Evolutionary conservation across 2,888 invertebrate genomes (phyloP).

Genomic region (Apodemia duryi): DNA sequence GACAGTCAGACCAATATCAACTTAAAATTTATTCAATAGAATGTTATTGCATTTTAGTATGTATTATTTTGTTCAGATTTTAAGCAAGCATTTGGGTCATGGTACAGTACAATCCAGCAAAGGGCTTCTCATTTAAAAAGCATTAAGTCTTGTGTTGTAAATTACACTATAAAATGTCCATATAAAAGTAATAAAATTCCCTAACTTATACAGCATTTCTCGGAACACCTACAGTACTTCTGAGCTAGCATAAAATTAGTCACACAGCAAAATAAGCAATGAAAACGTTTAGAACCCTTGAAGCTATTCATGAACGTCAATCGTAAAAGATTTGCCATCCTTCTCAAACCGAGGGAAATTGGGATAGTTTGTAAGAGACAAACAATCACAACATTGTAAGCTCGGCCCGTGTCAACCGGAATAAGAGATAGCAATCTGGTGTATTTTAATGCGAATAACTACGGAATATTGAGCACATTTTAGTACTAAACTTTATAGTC

Average conservation of each 20-base stretch:
- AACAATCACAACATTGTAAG: slow-evolving; percentile 55
- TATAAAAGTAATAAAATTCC: slow-evolving; percentile 37
- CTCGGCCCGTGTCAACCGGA: slow-evolving; percentile 51
- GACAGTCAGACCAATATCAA: no score
- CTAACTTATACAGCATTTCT: slow-evolving; percentile 41
- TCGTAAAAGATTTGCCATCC: slow-evolving; percentile 57
- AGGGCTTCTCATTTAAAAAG: no score
- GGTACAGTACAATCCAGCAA: no score
- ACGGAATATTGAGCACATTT: slow-evolving; percentile 30
- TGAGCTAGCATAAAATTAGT: slow-evolving; percentile 66
- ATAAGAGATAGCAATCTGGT: slow-evolving; percentile 52
- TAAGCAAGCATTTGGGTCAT: no score
- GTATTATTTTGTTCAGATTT: no score
- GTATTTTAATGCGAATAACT: slow-evolving; percentile 42
- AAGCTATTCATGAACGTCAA: slow-evolving; percentile 57
- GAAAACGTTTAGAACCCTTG: slow-evolving; percentile 57
- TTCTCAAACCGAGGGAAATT: slow-evolving; percentile 34
- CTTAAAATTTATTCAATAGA: no score
- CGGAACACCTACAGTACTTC: slow-evolving; percentile 46
- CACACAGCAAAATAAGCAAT: slow-evolving; percentile 69
- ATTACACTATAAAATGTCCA: neutral
- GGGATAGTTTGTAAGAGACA: slow-evolving; percentile 41
- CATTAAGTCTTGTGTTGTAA: no score
- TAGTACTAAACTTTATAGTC: slow-evolving; percentile 19
- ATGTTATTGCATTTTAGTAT: no score